phyloP scores from a whole-genome alignment of 2,113 vertebrate species.

The Sceloporus undulatus region DNA sequence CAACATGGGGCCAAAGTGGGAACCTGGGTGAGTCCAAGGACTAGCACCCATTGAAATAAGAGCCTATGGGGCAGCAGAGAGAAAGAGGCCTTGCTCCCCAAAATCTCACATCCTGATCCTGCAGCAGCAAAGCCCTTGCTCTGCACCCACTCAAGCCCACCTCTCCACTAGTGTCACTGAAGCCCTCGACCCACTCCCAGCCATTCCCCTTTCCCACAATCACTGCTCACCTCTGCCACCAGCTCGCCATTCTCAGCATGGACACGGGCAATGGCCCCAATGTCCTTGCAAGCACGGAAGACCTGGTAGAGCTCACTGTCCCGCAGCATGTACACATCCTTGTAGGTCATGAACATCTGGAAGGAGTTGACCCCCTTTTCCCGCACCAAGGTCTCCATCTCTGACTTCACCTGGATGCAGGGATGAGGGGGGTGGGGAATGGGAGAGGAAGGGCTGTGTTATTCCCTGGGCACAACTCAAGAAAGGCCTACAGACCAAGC shows the following conservation, averaged over 20 bases:
- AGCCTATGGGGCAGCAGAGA: no score
- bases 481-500: no score
- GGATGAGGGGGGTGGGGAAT: no score
- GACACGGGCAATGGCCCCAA: constrained; percentile 91
- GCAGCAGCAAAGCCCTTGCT: neutral
- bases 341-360: constrained; percentile 99
- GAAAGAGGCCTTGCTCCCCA: neutral
- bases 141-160: neutral
- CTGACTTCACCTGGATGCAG: constrained; percentile 84
- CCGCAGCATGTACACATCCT: constrained; percentile 95
- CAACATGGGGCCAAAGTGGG: no score
- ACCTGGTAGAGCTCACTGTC: constrained; percentile 96
- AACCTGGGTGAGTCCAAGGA: no score
- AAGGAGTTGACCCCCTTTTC: constrained; percentile 97
- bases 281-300: constrained; percentile 91
- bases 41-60: no score
- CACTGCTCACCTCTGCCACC: constrained; percentile 89
- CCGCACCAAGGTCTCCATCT: constrained; percentile 95
- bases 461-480: no score
- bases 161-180: no score
- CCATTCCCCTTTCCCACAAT: neutral
- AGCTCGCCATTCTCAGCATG: constrained; percentile 97
- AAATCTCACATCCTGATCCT: neutral
- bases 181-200: no score
- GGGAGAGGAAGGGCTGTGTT: neutral